phyloP scores from a whole-genome alignment of 2,113 vertebrate species.

The Laticauda laticaudata region DNA sequence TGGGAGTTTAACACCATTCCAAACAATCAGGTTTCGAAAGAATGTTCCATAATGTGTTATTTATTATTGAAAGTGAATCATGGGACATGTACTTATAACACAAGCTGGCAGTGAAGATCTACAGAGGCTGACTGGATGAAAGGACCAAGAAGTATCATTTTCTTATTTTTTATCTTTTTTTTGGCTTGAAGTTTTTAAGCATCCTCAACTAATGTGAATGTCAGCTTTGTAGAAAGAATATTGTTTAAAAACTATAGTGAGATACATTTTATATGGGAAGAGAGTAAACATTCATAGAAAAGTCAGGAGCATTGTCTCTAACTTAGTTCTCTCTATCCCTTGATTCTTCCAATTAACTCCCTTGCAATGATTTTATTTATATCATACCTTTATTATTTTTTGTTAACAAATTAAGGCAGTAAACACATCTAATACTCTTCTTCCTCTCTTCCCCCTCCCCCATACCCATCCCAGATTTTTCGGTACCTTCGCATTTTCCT shows the following conservation, averaged over 20 bases:
- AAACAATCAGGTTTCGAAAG: neutral
- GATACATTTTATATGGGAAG: neutral
- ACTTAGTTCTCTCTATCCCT: too few species aligned
- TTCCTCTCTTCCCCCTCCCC: neutral
- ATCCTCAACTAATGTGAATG: neutral
- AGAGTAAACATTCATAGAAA: neutral
- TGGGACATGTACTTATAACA: neutral
- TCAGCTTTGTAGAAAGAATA: neutral
- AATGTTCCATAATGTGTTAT: neutral
- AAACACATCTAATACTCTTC: neutral
- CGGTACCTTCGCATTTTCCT: constrained; percentile 88
- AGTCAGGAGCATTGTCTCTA: too few species aligned
- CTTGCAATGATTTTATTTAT: neutral
- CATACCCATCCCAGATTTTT: constrained; percentile 73
- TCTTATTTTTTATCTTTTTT: neutral
- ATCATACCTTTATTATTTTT: neutral
- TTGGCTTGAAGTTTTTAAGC: neutral
- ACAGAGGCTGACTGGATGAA: neutral
- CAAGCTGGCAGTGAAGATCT: neutral
- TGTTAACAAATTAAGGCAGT: neutral
- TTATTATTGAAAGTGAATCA: neutral
- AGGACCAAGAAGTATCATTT: neutral
- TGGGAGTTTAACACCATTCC: neutral
- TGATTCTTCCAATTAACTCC: neutral
- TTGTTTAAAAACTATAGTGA: neutral